Percentiles rank a stretch among this genome's conserved stretches.
Evolutionary conservation across 2,888 invertebrate species (phyloP).

Genomic region (Drosophila lacicola): DNA sequence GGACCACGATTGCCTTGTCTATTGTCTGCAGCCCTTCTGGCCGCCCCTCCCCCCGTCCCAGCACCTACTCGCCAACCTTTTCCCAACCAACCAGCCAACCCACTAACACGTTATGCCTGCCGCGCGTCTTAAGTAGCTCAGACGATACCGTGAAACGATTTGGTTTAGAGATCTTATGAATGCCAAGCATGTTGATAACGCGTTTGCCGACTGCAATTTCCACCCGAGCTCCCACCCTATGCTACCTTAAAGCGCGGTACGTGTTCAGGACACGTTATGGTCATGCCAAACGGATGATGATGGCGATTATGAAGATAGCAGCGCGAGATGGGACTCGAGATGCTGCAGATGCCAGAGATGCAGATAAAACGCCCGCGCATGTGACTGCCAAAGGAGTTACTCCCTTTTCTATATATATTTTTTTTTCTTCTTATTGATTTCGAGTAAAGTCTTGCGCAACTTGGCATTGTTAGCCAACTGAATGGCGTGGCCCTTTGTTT

Average conservation of each 20-base stretch:
- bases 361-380: constrained; percentile 62
- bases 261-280: constrained; percentile 72
- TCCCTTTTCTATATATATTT: background rate
- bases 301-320: constrained; percentile 73
- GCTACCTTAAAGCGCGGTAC: constrained; percentile 47
- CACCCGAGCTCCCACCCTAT: constrained; percentile 19
- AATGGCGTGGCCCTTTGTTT: constrained; percentile 46
- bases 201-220: constrained; percentile 26
- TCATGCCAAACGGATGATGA: constrained; percentile 69
- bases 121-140: constrained; percentile 69
- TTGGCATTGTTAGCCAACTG: constrained; percentile 63
- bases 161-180: constrained; percentile 72
- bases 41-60: background rate
- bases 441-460: constrained; percentile 48
- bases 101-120: constrained; percentile 26
- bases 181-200: constrained; percentile 76
- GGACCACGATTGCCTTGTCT: constrained; percentile 32
- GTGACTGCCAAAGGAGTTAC: constrained; percentile 41
- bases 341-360: constrained; percentile 39
- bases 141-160: constrained; percentile 39
- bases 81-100: no score
- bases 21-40: constrained; percentile 40
- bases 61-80: background rate
- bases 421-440: constrained; percentile 65
- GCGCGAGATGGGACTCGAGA: constrained; percentile 38